phyloP scores from a whole-genome alignment of 64 coral and sea anemone species.

The Montipora capricornis region DNA sequence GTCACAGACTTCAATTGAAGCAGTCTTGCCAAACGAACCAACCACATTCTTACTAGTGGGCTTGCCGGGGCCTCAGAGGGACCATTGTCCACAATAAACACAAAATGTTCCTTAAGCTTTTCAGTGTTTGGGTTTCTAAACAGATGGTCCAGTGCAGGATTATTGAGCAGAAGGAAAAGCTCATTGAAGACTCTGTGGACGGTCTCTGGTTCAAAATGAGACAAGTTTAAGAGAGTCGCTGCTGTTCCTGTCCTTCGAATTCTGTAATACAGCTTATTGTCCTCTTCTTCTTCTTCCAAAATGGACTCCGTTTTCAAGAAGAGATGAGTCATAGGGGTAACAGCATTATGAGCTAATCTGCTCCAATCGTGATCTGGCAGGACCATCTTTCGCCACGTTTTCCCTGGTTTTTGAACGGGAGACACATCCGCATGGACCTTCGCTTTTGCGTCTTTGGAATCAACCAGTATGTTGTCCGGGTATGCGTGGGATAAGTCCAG shows the following conservation, averaged over 20 bases:
- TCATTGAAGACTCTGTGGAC: slow-evolving; percentile 51
- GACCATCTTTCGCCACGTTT: no score
- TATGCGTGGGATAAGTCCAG: not conserved
- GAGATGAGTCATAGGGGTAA: slow-evolving; percentile 33
- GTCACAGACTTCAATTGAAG: slow-evolving; percentile 43
- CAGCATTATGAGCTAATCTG: no score
- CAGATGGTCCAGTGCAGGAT: slow-evolving; percentile 48
- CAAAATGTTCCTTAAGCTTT: slow-evolving; percentile 66
- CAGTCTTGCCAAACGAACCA: slow-evolving; percentile 26
- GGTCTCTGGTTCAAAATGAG: slow-evolving; percentile 63
- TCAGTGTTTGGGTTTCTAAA: slow-evolving; percentile 57
- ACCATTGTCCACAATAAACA: slow-evolving; percentile 74
- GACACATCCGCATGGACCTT: no score
- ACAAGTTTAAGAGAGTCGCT: slow-evolving; percentile 38
- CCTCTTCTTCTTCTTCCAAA: not conserved
- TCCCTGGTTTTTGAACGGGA: no score
- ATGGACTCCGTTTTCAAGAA: slow-evolving; percentile 44
- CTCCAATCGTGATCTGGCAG: no score
- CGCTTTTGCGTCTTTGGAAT: no score
- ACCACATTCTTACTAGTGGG: slow-evolving; percentile 18
- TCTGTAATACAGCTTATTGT: not conserved
- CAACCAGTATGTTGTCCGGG: no score
- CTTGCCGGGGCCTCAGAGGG: slow-evolving; percentile 51
- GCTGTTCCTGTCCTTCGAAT: slow-evolving; percentile 31
- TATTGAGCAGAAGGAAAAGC: slow-evolving; percentile 27